Base-by-base conservation (phyloP, 2,113 vertebrate genomes). In the Equus quagga region DNA sequence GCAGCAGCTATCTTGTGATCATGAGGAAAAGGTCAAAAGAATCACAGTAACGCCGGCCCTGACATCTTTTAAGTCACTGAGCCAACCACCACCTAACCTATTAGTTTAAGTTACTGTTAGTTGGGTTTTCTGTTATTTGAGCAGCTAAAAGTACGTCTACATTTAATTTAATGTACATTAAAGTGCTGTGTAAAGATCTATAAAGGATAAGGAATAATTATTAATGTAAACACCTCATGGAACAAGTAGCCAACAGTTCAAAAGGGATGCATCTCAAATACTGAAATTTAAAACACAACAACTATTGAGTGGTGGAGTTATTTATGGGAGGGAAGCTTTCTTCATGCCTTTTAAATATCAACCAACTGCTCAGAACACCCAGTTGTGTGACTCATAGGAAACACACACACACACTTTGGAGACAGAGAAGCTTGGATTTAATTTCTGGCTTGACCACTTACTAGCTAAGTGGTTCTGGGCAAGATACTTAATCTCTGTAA, bases 281-380 rank as follows among this genome's bases (percentile, higher is more conserved):
- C 1, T 54, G 44, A 75, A 89, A 89, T 79, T 64, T 73, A 60
- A 80, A 91, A 82, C 17, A 67, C 19, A 70, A n/a, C 70, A 75
- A 69, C 64, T 41, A 60, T 17, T 60, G 78, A 70, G 82, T 18
- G 36, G 80, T 51, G 9, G n/a, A 51, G 70, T 89, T 95, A 79
- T 67, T 92, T 84, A 54, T 92, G 85, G 75, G 76, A 92, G 80
- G 83, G 85, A 67, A 44, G n/a, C 26, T 91, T 94, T 97, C 92
- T 84, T 90, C 80, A 83, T 72, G 73, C 11, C 88, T 92, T 97
- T 97, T 46, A 95, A 95, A 94, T 94, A 96, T 73, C 92, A 94
- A 60, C 93, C 79, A 96, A 85, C 93, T 91, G 88, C 72, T 80
- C 75, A 72, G 83, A 92, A 90, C 97, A 97, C 88, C 89, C 44